phyloP scores from a whole-genome alignment of 2,888 invertebrate species.

The Eupsilia transversa region DNA sequence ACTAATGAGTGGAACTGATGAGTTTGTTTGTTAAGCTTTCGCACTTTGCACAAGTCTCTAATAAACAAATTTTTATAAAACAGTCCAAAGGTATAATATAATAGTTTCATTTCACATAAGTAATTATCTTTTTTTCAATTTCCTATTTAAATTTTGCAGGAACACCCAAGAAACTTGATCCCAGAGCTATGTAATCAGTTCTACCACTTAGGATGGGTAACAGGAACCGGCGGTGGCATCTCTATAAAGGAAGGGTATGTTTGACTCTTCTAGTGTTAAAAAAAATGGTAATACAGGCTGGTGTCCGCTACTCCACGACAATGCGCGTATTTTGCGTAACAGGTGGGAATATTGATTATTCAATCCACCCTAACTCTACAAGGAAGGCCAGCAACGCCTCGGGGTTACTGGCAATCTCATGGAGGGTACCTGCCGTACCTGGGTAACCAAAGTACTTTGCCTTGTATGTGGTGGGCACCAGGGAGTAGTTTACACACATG shows the following conservation, averaged over 20 bases:
- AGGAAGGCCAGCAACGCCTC: background rate
- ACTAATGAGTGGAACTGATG: too few relatives aligned
- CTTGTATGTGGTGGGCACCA: background rate
- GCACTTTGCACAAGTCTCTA: too few relatives aligned
- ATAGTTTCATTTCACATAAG: background rate
- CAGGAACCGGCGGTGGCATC: conserved; percentile 98
- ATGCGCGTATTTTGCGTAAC: too few relatives aligned
- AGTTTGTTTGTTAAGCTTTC: too few relatives aligned
- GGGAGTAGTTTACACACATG: background rate
- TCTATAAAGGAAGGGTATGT: conserved; percentile 95
- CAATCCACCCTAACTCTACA: too few relatives aligned
- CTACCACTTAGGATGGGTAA: conserved; percentile 98
- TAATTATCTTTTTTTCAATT: background rate
- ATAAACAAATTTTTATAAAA: background rate
- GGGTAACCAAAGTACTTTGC: background rate
- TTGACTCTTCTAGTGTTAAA: too few relatives aligned
- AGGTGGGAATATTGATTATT: too few relatives aligned
- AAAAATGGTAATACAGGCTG: too few relatives aligned
- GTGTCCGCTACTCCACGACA: too few relatives aligned
- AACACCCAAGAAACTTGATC: conserved; percentile 95
- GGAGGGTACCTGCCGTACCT: too few relatives aligned
- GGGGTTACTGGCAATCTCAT: too few relatives aligned
- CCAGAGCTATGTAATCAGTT: conserved; percentile 97
- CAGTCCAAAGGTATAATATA: background rate
- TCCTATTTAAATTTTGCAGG: conserved; percentile 80